phyloP scores from a whole-genome alignment of 2,797 vertebrate species.

The Characodon lateralis region DNA sequence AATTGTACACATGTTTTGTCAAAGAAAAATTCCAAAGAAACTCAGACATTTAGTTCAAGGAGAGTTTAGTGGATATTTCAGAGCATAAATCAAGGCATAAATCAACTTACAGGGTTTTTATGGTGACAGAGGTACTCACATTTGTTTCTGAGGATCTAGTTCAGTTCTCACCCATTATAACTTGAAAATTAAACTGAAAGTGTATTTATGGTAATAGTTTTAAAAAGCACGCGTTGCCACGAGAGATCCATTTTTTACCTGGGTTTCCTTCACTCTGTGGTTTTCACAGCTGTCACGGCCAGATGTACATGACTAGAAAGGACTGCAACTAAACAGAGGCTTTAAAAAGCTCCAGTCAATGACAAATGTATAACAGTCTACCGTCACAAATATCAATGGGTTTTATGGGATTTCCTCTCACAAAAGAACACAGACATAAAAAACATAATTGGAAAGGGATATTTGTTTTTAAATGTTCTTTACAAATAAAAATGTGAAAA shows the following conservation, averaged over 20 bases:
- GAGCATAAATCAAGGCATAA: background rate
- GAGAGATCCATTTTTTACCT: background rate
- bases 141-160: background rate
- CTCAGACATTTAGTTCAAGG: background rate
- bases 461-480: background rate
- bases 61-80: background rate
- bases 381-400: background rate
- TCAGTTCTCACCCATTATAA: background rate
- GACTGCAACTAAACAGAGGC: background rate
- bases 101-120: background rate
- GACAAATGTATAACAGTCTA: background rate
- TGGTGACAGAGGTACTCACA: background rate
- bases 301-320: background rate
- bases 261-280: background rate
- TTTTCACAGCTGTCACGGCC: background rate
- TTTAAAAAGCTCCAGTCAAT: conserved; percentile 4
- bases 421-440: background rate
- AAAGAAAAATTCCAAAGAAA: background rate
- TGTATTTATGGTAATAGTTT: background rate
- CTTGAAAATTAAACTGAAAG: background rate
- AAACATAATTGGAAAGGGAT: background rate
- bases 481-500: background rate
- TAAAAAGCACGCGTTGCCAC: background rate
- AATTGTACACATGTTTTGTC: background rate
- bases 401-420: background rate